phyloP scores from a whole-genome alignment of 2,888 invertebrate genomes.

The Dendrolimus pini region DNA sequence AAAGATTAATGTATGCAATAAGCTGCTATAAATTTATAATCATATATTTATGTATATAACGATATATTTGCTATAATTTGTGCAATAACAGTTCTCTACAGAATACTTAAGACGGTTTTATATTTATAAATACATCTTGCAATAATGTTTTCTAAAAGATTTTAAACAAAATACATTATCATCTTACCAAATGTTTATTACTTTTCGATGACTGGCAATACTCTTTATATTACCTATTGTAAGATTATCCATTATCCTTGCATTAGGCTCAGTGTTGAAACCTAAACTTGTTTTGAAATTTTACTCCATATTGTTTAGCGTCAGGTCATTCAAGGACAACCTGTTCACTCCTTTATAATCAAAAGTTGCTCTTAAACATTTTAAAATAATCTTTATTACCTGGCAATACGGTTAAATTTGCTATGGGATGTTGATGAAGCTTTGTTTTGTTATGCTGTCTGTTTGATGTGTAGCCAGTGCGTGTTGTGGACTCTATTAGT shows the following conservation, averaged over 20 bases:
- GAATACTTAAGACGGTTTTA: too few relatives aligned
- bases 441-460: constrained; percentile 22
- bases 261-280: background rate
- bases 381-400: background rate
- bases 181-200: too few relatives aligned
- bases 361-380: background rate
- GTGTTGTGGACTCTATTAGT: constrained; percentile 64
- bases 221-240: background rate
- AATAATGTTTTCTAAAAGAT: too few relatives aligned
- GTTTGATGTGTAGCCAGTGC: constrained; percentile 63
- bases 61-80: too few relatives aligned
- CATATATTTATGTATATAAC: too few relatives aligned
- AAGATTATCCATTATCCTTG: background rate
- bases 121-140: too few relatives aligned
- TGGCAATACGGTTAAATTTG: constrained; percentile 1
- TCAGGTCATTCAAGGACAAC: constrained; percentile 1
- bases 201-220: too few relatives aligned
- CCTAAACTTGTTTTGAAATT: background rate
- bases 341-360: constrained; percentile 5
- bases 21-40: too few relatives aligned
- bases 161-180: too few relatives aligned
- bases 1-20: too few relatives aligned
- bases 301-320: background rate
- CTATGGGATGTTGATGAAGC: background rate
- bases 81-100: too few relatives aligned